These are phyloP conservation scores for Chascanopsetta lugubris DNA, from an alignment of 2,113 vertebrate species.

Conservation along the genomic window DNA sequence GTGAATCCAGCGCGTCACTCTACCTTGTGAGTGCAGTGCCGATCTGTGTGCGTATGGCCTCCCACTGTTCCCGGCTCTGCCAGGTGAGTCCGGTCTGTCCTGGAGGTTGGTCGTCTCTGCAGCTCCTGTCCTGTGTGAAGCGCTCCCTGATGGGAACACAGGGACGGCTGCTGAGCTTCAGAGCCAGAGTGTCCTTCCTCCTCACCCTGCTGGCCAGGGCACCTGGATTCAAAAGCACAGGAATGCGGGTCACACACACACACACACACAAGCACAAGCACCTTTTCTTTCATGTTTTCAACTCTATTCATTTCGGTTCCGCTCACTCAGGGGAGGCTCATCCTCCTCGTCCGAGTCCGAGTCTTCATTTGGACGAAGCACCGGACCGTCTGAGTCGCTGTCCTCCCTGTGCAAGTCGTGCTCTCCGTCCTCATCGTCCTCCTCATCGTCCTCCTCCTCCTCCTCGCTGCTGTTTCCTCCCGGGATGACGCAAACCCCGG, in stretches of 20 bases:
- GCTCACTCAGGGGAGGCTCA: slow-evolving; percentile 80
- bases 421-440: slow-evolving; percentile 83
- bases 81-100: slow-evolving; percentile 87
- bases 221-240: too few relatives aligned
- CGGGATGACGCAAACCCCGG: slow-evolving; percentile 85
- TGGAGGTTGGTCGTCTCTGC: slow-evolving; percentile 75
- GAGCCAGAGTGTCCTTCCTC: slow-evolving; percentile 95
- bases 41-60: slow-evolving; percentile 94
- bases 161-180: slow-evolving; percentile 88
- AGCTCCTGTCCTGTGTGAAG: slow-evolving; percentile 67
- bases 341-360: slow-evolving; percentile 93
- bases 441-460: slow-evolving; percentile 82
- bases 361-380: slow-evolving; percentile 89
- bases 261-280: too few relatives aligned
- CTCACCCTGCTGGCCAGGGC: slow-evolving; percentile 92
- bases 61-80: slow-evolving; percentile 97
- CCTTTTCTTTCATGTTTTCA: too few relatives aligned
- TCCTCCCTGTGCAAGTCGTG: slow-evolving; percentile 84
- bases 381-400: slow-evolving; percentile 93
- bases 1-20: neutral
- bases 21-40: slow-evolving; percentile 93
- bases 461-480: slow-evolving; percentile 86
- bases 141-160: slow-evolving; percentile 80
- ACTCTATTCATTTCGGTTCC: too few relatives aligned
- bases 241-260: too few relatives aligned